Evolutionary conservation across 1,140 invertebrate genomes (phyloP), one percentile per base, ranked within the genome.

Genomic region (Ganaspis sp.): DNA sequence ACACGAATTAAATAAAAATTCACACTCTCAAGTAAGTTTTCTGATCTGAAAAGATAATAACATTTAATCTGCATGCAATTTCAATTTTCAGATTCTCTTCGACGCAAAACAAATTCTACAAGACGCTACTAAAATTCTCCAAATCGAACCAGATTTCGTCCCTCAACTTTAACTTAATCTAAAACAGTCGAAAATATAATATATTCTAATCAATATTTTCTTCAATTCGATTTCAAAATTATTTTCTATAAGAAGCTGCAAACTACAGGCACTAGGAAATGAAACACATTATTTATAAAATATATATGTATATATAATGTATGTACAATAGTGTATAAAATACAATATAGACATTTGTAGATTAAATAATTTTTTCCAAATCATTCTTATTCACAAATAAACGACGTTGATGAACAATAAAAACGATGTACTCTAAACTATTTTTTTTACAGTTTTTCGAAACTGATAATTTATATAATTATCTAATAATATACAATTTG

Each of bases 301-400:
- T 64, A 64, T 64, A 64, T 64, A 58, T 58, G 17, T 58, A 23
- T 58, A 58, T 58, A 64, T 64, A 64, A 64, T 64, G 23, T 64
- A 64, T 64, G 58, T 64, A 64, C 58, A 64, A 64, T 64, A 64
- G 58, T 29, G 23, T 64, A 64, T 64, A 64, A 64, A 64, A 64
- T 64, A 64, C 58, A 64, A 64, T 23, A 58, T 64, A 49, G 45
- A 49, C 23, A 64, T 64, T 64, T 64, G 58, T 64, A 29, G 26
- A 64, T 64, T 12, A 64, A 64, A 29, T 29, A 11, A 29, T 29
- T 64, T 64, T 64, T 29, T 64, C 11, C 54, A 9, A 64, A 23
- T 23, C 21, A 26, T 26, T 64, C 21, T 23, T 64, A 64, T 64
- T 29, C n/a, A 64, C 58, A 29, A 23, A 64, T 15, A 64, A 34